Base-by-base conservation (phyloP, 2,888 invertebrate species). In the Aphrophora alni region DNA sequence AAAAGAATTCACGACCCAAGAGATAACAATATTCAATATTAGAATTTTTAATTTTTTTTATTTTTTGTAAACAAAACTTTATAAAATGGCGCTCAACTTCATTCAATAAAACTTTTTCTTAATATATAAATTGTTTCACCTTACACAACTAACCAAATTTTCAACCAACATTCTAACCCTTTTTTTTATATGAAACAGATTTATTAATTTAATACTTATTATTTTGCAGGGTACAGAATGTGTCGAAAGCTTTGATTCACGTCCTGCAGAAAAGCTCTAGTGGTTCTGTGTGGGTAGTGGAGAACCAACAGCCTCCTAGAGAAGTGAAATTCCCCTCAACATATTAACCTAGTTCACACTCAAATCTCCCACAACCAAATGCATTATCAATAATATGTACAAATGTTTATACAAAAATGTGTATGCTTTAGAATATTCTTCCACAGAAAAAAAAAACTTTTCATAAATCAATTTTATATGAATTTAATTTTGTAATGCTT, bases 241-340 rank as follows among this genome's bases (percentile, higher is more conserved):
- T 94, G n/a, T 93, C 92, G 0, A 91, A 92, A 84, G 91, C 92
- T 17, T 87, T 94, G 81, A 89, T 93, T 59, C 92, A 93, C 81
- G 89, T 94, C 38, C 88, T 94, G 44, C 90, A 91, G 82, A 93
- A 92, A 85, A 93, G 92, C 12, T 91, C 92, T 84, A 93, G 92
- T 86, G 94, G 94, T n/a, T 92, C 92, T 0, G 92, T 93, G 80
- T 94, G 94, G 94, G 88, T 93, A 68, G 92, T 93, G 33, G 93
- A 93, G 85, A 93, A 93, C 85, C 91, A 92, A 12, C 91, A 92
- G 85, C 90, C 93, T 2, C 91, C 92, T 0, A 90, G 92, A 85
- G 93, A 94, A 86, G 88, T 91, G 75, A 87, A 85, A 77, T 86
- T 87, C 79, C 85, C 85, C 17, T 84, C 85, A 69, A 81, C 84